Evolutionary conservation across 2,113 vertebrate species (phyloP), one percentile per base, ranked within the genome.

Genomic region (Loxodonta africana): DNA sequence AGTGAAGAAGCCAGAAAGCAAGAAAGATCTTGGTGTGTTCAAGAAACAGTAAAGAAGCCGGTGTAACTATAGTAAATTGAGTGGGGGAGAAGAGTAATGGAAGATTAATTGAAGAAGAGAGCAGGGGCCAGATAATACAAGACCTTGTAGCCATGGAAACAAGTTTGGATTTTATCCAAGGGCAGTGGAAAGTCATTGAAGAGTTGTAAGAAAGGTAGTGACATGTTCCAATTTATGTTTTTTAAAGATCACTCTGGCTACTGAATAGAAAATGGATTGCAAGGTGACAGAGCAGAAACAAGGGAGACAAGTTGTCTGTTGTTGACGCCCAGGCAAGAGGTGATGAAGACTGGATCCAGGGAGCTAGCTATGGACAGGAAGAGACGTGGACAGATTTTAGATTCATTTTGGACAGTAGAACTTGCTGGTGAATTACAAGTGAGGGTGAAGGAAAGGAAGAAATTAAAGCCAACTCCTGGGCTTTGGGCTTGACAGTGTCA

Each of bases 71-170:
- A 44, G 21, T 25, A 2, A 15, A 26, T 62, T 69, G 80, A 33
- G 7, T 25, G 9, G 51, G 51, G 28, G n/a, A 77, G 37, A 48
- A 62, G 46, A 77, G 57, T 60, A 81, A 76, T 25, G n/a, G 41
- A 65, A 71, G 37, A 86, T 74, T 37, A 41, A 74, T 0, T 82
- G 90, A 85, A 80, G 78, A 93, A 17, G 82, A 28, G 23, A 81
- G 69, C 69, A 83, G 41, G 62, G 86, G 85, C 88, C 93, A 81
- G 26, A 53, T 33, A 33, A 0, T 23, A 25, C 10, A 20, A n/a
- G 73, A 69, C 74, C 91, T 88, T 53, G 95, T 95, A 92, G 78
- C 91, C 96, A 97, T 95, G 93, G 93, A 95, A 96, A 96, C 33
- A 0, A 90, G 91, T 67, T 53, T 71, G 65, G 48, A 71, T 15